Evolutionary conservation across 1,140 invertebrate species (phyloP).

Genomic region (Tetramorium alpestre): DNA sequence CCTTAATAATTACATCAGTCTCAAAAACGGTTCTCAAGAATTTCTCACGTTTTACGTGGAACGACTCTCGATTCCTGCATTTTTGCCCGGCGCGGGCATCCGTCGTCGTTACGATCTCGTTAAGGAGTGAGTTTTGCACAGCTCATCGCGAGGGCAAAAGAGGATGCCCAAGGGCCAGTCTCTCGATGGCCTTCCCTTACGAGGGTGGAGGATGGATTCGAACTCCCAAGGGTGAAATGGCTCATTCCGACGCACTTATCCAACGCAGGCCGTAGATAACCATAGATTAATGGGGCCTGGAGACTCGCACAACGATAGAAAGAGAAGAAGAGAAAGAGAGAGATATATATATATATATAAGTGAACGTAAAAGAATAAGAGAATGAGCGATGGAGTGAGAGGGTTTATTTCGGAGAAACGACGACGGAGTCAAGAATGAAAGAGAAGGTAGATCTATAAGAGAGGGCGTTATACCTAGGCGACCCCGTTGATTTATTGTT

Average conservation of each 20-base stretch:
- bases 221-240: slow-evolving; percentile 85
- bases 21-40: not conserved
- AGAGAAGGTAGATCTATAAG: slow-evolving; percentile 73
- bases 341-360: not conserved
- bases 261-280: slow-evolving; percentile 84
- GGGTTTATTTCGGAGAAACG: slow-evolving; percentile 48
- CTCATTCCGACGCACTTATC: slow-evolving; percentile 84
- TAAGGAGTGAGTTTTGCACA: slow-evolving; percentile 79
- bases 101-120: slow-evolving; percentile 76
- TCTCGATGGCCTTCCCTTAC: slow-evolving; percentile 72
- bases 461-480: slow-evolving; percentile 76
- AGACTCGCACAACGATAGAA: slow-evolving; percentile 71
- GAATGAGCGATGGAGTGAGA: slow-evolving; percentile 46
- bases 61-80: not conserved
- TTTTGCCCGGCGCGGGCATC: slow-evolving; percentile 27
- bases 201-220: slow-evolving; percentile 79
- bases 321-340: slow-evolving; percentile 54
- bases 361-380: slow-evolving; percentile 50
- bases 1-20: not conserved
- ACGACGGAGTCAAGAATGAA: slow-evolving; percentile 53
- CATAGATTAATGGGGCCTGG: slow-evolving; percentile 84
- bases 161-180: slow-evolving; percentile 82
- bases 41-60: not conserved
- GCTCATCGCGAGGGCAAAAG: slow-evolving; percentile 77
- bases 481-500: slow-evolving; percentile 83